These are phyloP conservation scores for Microtus agrestis DNA, from an alignment of 2,797 vertebrate genomes.

Conservation along the genomic window DNA sequence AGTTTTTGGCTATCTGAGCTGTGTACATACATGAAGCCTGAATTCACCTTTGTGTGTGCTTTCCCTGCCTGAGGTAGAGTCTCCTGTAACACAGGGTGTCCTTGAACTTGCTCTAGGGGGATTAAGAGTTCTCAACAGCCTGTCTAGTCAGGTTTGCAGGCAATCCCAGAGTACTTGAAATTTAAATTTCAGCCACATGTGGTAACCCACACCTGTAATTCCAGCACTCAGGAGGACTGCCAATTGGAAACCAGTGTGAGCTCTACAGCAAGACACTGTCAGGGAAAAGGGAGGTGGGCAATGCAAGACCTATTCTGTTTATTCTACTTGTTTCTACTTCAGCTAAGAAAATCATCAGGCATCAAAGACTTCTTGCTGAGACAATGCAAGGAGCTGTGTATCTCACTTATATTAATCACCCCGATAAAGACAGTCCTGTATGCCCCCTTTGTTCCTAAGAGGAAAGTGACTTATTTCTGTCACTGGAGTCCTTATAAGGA, in stretches of 20 bases:
- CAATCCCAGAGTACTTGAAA: neutral
- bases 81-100: neutral
- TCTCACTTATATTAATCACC: neutral
- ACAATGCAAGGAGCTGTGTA: neutral
- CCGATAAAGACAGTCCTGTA: neutral
- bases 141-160: neutral
- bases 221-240: neutral
- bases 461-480: neutral
- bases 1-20: neutral
- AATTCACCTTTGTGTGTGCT: neutral
- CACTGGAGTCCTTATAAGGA: neutral
- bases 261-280: neutral
- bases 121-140: neutral
- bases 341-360: neutral
- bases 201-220: no score
- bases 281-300: neutral
- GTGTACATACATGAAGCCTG: neutral
- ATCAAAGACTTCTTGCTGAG: neutral
- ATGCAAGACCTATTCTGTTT: neutral
- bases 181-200: neutral
- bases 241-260: neutral
- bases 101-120: neutral
- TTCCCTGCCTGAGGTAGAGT: neutral
- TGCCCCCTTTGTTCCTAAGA: neutral
- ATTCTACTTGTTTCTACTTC: neutral